phyloP scores from a whole-genome alignment of 1,140 invertebrate genomes.

The Drosophila arizonae region DNA sequence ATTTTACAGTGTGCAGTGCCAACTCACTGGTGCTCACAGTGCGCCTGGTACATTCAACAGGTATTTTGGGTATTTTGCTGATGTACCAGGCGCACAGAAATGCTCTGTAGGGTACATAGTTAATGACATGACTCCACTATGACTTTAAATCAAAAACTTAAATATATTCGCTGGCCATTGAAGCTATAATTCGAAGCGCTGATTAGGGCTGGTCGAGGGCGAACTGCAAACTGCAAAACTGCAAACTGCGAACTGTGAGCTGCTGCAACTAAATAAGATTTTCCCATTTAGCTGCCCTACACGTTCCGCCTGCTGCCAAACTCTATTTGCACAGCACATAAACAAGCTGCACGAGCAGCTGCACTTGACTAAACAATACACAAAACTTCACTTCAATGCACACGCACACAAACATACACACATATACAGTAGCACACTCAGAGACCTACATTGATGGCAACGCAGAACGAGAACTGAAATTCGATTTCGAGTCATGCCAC shows the following conservation, averaged over 20 bases:
- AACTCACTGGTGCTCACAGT: too few relatives aligned
- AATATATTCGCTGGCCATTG: background rate
- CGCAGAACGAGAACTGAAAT: conserved; percentile 49
- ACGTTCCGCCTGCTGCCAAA: conserved; percentile 34
- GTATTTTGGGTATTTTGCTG: too few relatives aligned
- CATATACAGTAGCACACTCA: conserved; percentile 14
- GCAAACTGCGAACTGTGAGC: too few relatives aligned
- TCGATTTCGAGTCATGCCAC: conserved; percentile 65
- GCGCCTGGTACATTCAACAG: too few relatives aligned
- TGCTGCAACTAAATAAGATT: conserved; percentile 24
- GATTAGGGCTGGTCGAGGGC: conserved; percentile 11
- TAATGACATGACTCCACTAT: too few relatives aligned
- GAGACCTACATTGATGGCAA: background rate
- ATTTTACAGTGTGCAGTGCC: too few relatives aligned
- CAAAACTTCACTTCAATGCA: conserved; percentile 46
- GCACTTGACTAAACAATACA: conserved; percentile 78
- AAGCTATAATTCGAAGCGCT: conserved; percentile 6
- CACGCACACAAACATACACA: conserved; percentile 10
- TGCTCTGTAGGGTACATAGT: too few relatives aligned
- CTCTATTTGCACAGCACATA: conserved; percentile 63
- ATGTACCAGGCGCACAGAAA: too few relatives aligned
- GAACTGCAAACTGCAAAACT: too few relatives aligned
- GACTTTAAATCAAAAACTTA: too few relatives aligned
- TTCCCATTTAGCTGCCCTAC: conserved; percentile 22
- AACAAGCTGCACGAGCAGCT: conserved; percentile 69